These are phyloP conservation scores for Sebastes iracundus DNA, from an alignment of 2,797 vertebrate species.

Conservation along the genomic window DNA sequence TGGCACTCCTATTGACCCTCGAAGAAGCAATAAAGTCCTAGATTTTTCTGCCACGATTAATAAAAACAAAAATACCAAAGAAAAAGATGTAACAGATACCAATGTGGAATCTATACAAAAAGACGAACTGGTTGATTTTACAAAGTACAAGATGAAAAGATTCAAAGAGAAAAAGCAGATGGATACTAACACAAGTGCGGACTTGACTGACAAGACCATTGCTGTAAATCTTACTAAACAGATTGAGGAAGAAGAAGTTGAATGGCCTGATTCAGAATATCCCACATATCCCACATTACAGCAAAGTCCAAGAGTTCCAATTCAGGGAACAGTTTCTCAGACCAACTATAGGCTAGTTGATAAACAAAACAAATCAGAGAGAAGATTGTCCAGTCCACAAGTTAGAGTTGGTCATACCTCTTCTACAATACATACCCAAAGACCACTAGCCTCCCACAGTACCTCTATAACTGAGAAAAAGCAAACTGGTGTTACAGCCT, in stretches of 20 bases:
- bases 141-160: constrained; percentile 76
- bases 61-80: constrained; percentile 44
- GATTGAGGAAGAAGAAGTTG: constrained; percentile 58
- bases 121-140: constrained; percentile 75
- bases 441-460: constrained; percentile 1
- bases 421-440: constrained; percentile 30
- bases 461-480: constrained; percentile 7
- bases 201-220: constrained; percentile 7
- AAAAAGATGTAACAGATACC: constrained; percentile 5
- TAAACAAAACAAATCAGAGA: constrained; percentile 41
- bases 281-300: constrained; percentile 1
- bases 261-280: constrained; percentile 41
- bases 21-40: constrained; percentile 67
- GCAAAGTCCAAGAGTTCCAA: constrained; percentile 11
- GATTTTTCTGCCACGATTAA: constrained; percentile 72
- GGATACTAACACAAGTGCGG: constrained; percentile 2
- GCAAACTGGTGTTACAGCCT: constrained; percentile 14
- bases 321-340: constrained; percentile 28
- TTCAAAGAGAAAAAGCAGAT: constrained; percentile 59
- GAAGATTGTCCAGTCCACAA: constrained; percentile 26
- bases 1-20: constrained; percentile 37
- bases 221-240: constrained; percentile 78
- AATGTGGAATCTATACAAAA: constrained; percentile 16
- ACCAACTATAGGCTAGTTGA: constrained; percentile 9
- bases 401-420: constrained; percentile 10